Base-by-base conservation (phyloP, 2,113 vertebrate genomes). In the Syrmaticus mikado region DNA sequence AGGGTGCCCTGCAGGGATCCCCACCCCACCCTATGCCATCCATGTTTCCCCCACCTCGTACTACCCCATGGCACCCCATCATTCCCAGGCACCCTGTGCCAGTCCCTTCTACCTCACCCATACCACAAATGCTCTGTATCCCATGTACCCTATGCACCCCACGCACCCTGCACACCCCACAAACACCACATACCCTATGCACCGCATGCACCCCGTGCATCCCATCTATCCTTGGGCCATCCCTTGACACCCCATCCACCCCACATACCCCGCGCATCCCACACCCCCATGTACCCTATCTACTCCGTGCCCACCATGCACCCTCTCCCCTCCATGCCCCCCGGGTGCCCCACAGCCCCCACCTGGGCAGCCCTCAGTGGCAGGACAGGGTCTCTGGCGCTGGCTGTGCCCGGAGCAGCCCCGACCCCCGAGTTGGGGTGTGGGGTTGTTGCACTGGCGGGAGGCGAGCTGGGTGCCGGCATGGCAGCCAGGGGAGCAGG, bases 401-500 rank as follows among this genome's bases (percentile, higher is more conserved):
- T 96, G 97, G 6, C 90, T 52, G 6, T 53, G 78, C 25, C 98
- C 98, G 1, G 71, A 38, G 32, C 99, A 99, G 27, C 97, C 97
- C 83, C 97, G 94, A 4, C 98, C 98, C 1, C 97, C 96, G 1
- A 96, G 97, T 94, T 98, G 98, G 27, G 98, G 98, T 22, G 96
- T 81, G 0, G 98, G 98, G 79, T 97, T 98, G 60, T 98, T 90
- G 52, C 99, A 99, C 52, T 68, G 91, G 16, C 98, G 97, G 50
- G 93, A 92, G 43, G 98, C 97, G 25, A 91, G 88, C 89, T 95
- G 97, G 76, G 97, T 90, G 71, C 98, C 98, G 10, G 97, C 97
- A 11, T 98, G 98, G 34, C 99, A 99, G 4, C 97, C 93, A 21
- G 93, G 45, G 1, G 98, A 98, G 74, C 99, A 99, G 32, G 96